Evolutionary conservation across 2,888 invertebrate species (phyloP), one percentile per base, ranked within the genome.

Genomic region (Cybosia mesomella): DNA sequence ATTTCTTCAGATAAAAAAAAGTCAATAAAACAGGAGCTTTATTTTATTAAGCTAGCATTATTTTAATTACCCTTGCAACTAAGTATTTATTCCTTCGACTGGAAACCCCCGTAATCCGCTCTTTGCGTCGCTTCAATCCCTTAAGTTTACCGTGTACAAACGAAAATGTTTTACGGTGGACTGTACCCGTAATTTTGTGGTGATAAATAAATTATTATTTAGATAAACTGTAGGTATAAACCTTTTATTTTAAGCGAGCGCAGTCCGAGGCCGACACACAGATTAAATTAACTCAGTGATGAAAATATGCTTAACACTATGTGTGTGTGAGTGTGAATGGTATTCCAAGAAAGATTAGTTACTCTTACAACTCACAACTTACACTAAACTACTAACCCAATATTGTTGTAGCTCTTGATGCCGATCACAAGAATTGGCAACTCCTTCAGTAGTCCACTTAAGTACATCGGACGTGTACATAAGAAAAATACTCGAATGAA

Each of bases 121-220:
- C 9, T 49, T n/a, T 49, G n/a, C 49, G n/a, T 49, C 49, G 43
- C n/a, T 49, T n/a, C 49, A 49, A 49, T 49, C 49, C 49, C 49
- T 49, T 18, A 18, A 8, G 49, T 49, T n/a, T n/a, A 49, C 49
- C n/a, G n/a, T 43, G 18, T 43, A 49, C 49, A 1, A 39, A 39
- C 15, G 49, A n/a, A 49, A 49, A 49, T 49, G n/a, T 49, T 49
- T 18, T 49, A 8, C 49, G 49, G n/a, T n/a, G 2, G 49, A n/a
- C 8, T 18, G n/a, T 49, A 49, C 9, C 2, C 1, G 49, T 49
- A 49, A 49, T 49, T n/a, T 49, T n/a, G 49, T n/a, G 9, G 1
- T n/a, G 18, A 9, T 49, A 49, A 49, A n/a, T 49, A 49, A 49
- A 49, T n/a, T 15, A 49, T 49, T 9, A 49, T 49, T 49, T 18